These are phyloP conservation scores for Thaumatotibia leucotreta DNA, from an alignment of 1,140 invertebrate genomes.

Conservation along the genomic window DNA sequence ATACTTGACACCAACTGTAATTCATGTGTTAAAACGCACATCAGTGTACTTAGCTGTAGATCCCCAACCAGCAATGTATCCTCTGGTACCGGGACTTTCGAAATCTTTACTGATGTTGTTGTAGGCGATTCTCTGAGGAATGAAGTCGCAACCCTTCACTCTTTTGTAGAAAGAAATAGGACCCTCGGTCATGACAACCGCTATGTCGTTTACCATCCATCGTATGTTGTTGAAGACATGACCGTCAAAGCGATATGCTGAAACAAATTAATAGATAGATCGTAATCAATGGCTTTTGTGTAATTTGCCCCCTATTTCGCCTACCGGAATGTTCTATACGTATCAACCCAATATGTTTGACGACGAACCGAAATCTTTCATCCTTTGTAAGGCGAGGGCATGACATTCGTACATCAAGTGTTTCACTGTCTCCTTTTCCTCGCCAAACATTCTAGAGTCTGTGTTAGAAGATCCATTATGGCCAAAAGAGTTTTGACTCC, in stretches of 20 bases:
- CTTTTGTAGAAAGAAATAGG: constrained; percentile 50
- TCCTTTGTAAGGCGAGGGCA: too few relatives aligned
- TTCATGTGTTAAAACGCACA: constrained; percentile 25
- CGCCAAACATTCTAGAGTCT: too few relatives aligned
- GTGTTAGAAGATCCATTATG: too few relatives aligned
- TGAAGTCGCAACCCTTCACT: constrained; percentile 52
- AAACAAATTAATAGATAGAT: not conserved
- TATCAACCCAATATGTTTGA: too few relatives aligned
- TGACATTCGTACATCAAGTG: too few relatives aligned
- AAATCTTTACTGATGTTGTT: constrained; percentile 39
- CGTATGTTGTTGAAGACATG: constrained; percentile 51
- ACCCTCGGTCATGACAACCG: constrained; percentile 53
- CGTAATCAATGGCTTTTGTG: too few relatives aligned
- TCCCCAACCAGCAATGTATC: constrained; percentile 53
- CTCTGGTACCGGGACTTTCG: constrained; percentile 35
- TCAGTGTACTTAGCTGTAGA: constrained; percentile 33
- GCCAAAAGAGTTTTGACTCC: too few relatives aligned
- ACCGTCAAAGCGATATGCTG: constrained; percentile 54
- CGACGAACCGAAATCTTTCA: too few relatives aligned
- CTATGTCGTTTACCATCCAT: constrained; percentile 63
- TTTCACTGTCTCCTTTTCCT: too few relatives aligned
- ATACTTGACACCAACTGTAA: not conserved
- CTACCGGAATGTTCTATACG: too few relatives aligned
- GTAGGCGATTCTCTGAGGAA: constrained; percentile 38
- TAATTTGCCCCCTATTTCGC: too few relatives aligned